These are phyloP conservation scores for Agonopterix heracliana DNA, from an alignment of 2,888 invertebrate genomes.

Conservation along the genomic window DNA sequence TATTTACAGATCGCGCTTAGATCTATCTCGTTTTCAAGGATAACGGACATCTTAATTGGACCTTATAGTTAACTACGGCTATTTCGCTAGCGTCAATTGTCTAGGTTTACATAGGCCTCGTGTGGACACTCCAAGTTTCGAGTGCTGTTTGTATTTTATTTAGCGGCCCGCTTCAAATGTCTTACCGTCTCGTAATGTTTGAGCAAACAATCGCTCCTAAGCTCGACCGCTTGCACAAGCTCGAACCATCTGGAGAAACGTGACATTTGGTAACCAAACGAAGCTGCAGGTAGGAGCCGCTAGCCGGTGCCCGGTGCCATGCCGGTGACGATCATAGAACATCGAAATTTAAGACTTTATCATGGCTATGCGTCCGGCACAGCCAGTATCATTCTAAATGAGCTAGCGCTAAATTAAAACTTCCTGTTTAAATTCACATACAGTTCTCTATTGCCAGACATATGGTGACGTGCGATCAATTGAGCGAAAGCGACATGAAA, in stretches of 20 bases:
- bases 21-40: conserved; percentile 60
- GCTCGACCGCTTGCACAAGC: conserved; percentile 63
- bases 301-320: conserved; percentile 9
- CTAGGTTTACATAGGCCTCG: conserved; percentile 48
- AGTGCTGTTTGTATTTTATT: conserved; percentile 70
- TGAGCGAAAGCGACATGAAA: conserved; percentile 63
- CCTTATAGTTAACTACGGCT: conserved; percentile 48
- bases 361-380: conserved; percentile 53
- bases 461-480: conserved; percentile 66
- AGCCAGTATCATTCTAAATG: conserved; percentile 60
- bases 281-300: conserved; percentile 38
- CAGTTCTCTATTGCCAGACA: conserved; percentile 55
- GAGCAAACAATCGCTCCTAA: conserved; percentile 60
- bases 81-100: conserved; percentile 58
- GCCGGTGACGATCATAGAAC: conserved; percentile 14
- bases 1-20: conserved; percentile 54
- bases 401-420: conserved; percentile 71
- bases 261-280: conserved; percentile 60
- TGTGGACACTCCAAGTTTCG: conserved; percentile 50
- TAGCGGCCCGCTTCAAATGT: conserved; percentile 74
- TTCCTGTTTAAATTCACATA: conserved; percentile 70
- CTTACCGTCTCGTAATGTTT: conserved; percentile 74
- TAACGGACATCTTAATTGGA: conserved; percentile 68
- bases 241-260: conserved; percentile 69
- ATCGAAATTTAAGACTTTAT: conserved; percentile 52